Conservation (phyloP, 2,113 vertebrate species). For the Coreoperca whiteheadi region DNA sequence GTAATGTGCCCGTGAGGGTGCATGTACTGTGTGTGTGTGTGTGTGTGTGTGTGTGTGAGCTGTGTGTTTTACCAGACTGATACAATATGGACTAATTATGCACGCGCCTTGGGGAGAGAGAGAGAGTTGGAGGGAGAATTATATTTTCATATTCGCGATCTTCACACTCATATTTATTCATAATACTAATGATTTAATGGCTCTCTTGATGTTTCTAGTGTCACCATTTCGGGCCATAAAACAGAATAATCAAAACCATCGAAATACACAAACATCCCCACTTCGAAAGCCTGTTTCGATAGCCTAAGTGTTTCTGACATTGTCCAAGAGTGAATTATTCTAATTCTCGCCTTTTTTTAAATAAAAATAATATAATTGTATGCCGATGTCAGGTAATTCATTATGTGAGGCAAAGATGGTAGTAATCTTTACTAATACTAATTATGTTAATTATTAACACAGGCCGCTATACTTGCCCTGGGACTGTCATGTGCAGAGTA, state of each 20-base stretch:
- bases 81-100: conserved; percentile 54
- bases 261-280: conserved; percentile 31
- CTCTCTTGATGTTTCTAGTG: conserved; percentile 35
- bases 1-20: neutral
- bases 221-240: conserved; percentile 26
- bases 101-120: neutral
- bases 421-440: neutral
- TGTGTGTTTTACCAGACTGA: conserved; percentile 42
- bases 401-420: neutral
- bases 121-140: neutral
- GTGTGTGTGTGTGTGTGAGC: conserved; percentile 16
- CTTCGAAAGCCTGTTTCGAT: conserved; percentile 4
- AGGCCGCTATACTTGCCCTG: neutral
- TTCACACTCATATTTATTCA: conserved; percentile 56
- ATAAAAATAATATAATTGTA: neutral
- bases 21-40: neutral
- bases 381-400: neutral
- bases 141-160: conserved; percentile 53
- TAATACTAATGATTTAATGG: conserved; percentile 34
- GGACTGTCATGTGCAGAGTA: neutral
- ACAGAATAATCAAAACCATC: conserved; percentile 14
- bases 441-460: neutral
- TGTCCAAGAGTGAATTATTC: neutral
- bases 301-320: conserved; percentile 25
- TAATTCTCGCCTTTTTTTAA: conserved; percentile 1